A percentile compares a stretch with the other conserved stretches of the same genome.
Conservation (phyloP, 2,113 vertebrate species). For the Trematomus loennbergii region DNA sequence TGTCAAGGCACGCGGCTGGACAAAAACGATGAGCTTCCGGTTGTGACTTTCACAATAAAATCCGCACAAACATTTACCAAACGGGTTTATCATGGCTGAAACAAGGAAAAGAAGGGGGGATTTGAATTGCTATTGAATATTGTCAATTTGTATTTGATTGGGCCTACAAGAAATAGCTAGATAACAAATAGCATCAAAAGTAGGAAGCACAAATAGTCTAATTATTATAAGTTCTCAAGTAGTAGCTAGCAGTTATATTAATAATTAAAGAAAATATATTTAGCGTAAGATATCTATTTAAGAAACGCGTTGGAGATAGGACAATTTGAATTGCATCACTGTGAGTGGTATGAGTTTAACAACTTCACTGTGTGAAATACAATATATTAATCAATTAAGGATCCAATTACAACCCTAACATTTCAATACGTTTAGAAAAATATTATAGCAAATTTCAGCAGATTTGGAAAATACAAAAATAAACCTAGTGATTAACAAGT, state of each 20-base stretch:
- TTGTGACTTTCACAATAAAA: conserved; percentile 49
- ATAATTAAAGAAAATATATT: no score
- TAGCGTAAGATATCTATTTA: no score
- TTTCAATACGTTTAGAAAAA: not conserved
- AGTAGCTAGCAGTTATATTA: no score
- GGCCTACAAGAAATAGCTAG: no score
- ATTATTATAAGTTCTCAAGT: not conserved
- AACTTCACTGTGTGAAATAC: not conserved
- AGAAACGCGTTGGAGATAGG: no score
- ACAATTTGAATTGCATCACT: no score
- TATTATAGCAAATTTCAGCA: not conserved
- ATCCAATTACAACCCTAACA: not conserved
- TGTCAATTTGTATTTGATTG: no score
- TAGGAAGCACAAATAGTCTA: no score
- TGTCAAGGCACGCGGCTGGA: not conserved
- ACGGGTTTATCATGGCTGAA: not conserved
- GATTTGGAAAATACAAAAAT: not conserved
- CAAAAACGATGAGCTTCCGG: not conserved
- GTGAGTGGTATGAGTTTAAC: not conserved
- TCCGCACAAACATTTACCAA: no score
- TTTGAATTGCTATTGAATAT: not conserved
- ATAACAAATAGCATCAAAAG: no score
- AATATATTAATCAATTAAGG: not conserved
- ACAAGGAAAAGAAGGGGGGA: not conserved
- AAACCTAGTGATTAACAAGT: not conserved